Evolutionary conservation across 2,888 invertebrate genomes (phyloP).

Genomic region (Dermolepida albohirtum): DNA sequence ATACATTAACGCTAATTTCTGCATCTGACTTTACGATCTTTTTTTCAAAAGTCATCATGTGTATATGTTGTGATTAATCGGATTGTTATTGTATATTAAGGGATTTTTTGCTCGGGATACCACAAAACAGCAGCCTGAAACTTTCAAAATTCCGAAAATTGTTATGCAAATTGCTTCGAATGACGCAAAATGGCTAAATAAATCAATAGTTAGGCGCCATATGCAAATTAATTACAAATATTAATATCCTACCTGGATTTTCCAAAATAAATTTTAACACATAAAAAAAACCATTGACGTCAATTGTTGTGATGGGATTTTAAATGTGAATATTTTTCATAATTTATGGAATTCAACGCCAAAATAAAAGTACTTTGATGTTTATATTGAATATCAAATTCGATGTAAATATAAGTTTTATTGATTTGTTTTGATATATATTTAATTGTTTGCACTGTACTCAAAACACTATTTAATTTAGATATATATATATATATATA

Average conservation of each 20-base stretch:
- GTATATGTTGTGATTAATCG: constrained; percentile 31
- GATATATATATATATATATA: too few relatives aligned
- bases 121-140: constrained; percentile 13
- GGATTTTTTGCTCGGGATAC: constrained; percentile 17
- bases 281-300: constrained; percentile 33
- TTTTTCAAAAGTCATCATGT: constrained; percentile 9
- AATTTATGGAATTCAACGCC: constrained; percentile 23
- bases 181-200: constrained; percentile 31
- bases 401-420: neutral
- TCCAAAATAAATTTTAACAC: constrained; percentile 31
- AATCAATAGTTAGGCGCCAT: constrained; percentile 38
- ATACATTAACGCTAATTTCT: constrained; percentile 17
- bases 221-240: constrained; percentile 31
- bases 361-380: constrained; percentile 13
- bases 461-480: too few relatives aligned
- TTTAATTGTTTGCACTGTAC: too few relatives aligned
- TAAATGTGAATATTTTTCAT: constrained; percentile 17
- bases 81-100: constrained; percentile 35
- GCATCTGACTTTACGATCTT: constrained; percentile 33
- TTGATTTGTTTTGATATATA: too few relatives aligned
- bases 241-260: constrained; percentile 25
- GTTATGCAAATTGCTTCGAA: constrained; percentile 27
- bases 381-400: constrained; percentile 26
- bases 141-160: constrained; percentile 37
- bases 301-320: constrained; percentile 27